phyloP scores from a whole-genome alignment of 92 coral and sea anemone species.

The Galaxea fascicularis region DNA sequence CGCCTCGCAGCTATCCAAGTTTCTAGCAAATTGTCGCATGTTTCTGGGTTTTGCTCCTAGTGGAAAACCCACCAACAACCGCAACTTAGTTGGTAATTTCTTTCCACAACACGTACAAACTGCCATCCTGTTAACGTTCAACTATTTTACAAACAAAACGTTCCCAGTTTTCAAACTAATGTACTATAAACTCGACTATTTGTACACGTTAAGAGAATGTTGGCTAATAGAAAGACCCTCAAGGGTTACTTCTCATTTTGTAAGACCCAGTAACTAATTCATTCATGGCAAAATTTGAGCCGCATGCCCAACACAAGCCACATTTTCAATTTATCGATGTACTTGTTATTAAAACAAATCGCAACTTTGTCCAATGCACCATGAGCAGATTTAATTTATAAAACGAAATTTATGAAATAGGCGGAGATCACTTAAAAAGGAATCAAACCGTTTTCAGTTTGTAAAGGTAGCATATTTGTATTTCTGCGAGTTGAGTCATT shows the following conservation, averaged over 20 bases:
- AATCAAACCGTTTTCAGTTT: no score
- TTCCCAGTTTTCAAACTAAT: not conserved
- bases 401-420: no score
- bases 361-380: not conserved
- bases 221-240: not conserved
- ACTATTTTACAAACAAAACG: no score
- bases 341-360: not conserved
- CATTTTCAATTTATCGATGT: not conserved
- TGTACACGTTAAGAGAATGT: not conserved
- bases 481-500: no score
- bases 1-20: no score
- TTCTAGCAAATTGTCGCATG: no score
- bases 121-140: no score
- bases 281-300: slow-evolving; percentile 20
- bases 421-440: no score
- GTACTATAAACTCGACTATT: not conserved
- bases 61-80: not conserved
- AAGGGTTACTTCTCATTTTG: not conserved
- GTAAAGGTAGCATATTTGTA: no score
- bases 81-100: not conserved
- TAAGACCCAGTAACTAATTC: not conserved
- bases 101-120: not conserved
- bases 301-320: slow-evolving; percentile 29
- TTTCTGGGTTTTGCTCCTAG: no score
- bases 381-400: not conserved